phyloP scores from a whole-genome alignment of 2,113 vertebrate species.

The Noctilio leporinus region DNA sequence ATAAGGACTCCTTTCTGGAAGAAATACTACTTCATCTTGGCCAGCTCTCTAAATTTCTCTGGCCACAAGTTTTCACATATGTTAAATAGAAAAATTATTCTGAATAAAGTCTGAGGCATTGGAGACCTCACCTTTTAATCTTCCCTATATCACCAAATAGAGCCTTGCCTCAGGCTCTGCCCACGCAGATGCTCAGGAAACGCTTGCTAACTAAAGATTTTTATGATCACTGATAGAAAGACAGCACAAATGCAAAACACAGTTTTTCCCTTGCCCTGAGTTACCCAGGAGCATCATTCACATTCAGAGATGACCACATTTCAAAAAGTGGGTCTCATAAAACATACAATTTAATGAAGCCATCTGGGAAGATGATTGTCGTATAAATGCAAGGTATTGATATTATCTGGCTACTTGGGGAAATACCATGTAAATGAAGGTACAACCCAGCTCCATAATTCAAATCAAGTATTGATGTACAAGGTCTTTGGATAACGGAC shows the following conservation, averaged over 20 bases:
- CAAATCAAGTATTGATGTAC: constrained; percentile 63
- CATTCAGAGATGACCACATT: constrained; percentile 65
- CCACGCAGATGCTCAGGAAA: constrained; percentile 55
- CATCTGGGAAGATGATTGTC: constrained; percentile 66
- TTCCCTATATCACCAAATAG: constrained; percentile 4
- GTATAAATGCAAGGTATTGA: constrained; percentile 65
- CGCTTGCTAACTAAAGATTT: constrained; percentile 55
- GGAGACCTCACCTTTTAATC: constrained; percentile 40
- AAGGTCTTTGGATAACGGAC: constrained; percentile 57
- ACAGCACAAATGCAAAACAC: constrained; percentile 60
- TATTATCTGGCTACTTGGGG: constrained; percentile 68
- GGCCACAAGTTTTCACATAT: constrained; percentile 40
- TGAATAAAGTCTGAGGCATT: constrained; percentile 25
- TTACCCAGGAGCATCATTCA: constrained; percentile 56
- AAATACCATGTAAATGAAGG: constrained; percentile 68
- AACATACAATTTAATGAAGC: constrained; percentile 70
- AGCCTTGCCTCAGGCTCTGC: constrained; percentile 1
- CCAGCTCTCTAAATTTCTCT: constrained; percentile 38
- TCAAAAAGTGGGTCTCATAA: constrained; percentile 66
- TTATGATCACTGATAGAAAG: constrained; percentile 52
- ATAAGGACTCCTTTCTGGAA: constrained; percentile 19
- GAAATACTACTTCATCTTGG: neutral
- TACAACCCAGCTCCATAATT: constrained; percentile 58
- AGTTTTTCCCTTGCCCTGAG: constrained; percentile 9
- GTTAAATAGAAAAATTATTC: constrained; percentile 20